phyloP scores from a whole-genome alignment of 1,140 invertebrate species.

The Drosophila leontia region DNA sequence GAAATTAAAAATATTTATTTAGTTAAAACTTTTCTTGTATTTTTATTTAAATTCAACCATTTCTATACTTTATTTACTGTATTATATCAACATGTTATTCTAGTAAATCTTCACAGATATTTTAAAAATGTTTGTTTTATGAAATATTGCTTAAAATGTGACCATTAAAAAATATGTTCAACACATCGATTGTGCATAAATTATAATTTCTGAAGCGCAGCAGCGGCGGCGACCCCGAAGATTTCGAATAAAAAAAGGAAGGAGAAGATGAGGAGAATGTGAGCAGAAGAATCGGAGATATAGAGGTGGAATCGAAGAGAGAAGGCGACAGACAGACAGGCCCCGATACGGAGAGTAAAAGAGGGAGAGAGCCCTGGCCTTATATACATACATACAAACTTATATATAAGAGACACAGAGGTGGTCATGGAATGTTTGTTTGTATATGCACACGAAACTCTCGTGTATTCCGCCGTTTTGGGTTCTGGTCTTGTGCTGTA shows the following conservation, averaged over 20 bases:
- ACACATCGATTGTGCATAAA: constrained; percentile 50
- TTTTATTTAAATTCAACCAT: background rate
- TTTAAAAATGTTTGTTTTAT: background rate
- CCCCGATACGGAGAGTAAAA: constrained; percentile 24
- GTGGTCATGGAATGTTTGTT: constrained; percentile 42
- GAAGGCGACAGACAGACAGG: constrained; percentile 19
- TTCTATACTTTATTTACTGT: background rate
- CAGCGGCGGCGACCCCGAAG: constrained; percentile 29
- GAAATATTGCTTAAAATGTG: constrained; percentile 8
- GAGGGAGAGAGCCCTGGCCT: constrained; percentile 25
- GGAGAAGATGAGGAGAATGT: constrained; percentile 15
- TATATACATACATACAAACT: constrained; percentile 21
- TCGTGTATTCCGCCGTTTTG: constrained; percentile 36
- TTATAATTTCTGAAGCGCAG: constrained; percentile 47
- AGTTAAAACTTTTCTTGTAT: background rate
- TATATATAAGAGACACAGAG: constrained; percentile 2
- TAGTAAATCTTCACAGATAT: background rate
- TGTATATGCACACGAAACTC: constrained; percentile 38
- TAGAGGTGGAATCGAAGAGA: constrained; percentile 59
- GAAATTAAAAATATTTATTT: too few species aligned
- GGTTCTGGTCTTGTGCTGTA: constrained; percentile 38
- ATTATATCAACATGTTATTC: background rate
- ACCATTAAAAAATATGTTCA: constrained; percentile 26
- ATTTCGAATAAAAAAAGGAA: constrained; percentile 19
- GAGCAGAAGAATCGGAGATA: constrained; percentile 21